Evolutionary conservation across 2,888 invertebrate species (phyloP).

Genomic region (Dolichomitus sp.): DNA sequence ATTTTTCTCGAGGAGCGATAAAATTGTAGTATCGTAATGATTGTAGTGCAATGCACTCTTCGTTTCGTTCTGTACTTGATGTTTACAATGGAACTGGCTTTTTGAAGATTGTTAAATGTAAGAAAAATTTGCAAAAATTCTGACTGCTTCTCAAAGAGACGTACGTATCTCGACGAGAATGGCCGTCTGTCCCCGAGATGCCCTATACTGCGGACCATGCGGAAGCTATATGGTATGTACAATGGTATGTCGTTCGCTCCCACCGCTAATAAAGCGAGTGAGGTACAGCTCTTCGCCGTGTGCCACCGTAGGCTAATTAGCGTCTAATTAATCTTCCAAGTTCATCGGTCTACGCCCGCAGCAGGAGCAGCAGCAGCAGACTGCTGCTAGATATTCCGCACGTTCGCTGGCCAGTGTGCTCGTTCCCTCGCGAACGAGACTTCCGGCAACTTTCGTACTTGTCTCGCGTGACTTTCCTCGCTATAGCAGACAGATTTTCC

Average conservation of each 20-base stretch:
- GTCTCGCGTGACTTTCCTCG: slow-evolving; percentile 65
- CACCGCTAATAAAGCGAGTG: slow-evolving; percentile 61
- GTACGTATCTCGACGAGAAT: not conserved
- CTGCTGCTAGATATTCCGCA: slow-evolving; percentile 29
- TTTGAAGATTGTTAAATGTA: too few relatives aligned
- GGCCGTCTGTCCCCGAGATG: not conserved
- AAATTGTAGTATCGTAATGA: too few relatives aligned
- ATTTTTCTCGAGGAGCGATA: too few relatives aligned
- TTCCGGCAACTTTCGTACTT: slow-evolving; percentile 63
- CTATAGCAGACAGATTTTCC: slow-evolving; percentile 60
- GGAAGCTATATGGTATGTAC: slow-evolving; percentile 19
- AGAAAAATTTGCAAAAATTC: too few relatives aligned
- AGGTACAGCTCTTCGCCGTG: slow-evolving; percentile 42
- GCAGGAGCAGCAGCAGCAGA: slow-evolving; percentile 13
- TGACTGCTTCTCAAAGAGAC: not conserved
- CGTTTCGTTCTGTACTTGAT: too few relatives aligned
- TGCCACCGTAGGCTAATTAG: slow-evolving; percentile 69
- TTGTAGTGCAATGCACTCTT: too few relatives aligned
- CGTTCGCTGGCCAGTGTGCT: slow-evolving; percentile 38
- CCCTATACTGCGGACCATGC: not conserved
- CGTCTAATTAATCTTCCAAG: slow-evolving; percentile 69
- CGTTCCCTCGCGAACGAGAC: slow-evolving; percentile 42
- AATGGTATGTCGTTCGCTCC: slow-evolving; percentile 47
- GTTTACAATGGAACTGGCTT: too few relatives aligned
- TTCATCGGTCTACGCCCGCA: slow-evolving; percentile 62